phyloP scores from a whole-genome alignment of 2,113 vertebrate genomes.

The Pristiophorus japonicus region DNA sequence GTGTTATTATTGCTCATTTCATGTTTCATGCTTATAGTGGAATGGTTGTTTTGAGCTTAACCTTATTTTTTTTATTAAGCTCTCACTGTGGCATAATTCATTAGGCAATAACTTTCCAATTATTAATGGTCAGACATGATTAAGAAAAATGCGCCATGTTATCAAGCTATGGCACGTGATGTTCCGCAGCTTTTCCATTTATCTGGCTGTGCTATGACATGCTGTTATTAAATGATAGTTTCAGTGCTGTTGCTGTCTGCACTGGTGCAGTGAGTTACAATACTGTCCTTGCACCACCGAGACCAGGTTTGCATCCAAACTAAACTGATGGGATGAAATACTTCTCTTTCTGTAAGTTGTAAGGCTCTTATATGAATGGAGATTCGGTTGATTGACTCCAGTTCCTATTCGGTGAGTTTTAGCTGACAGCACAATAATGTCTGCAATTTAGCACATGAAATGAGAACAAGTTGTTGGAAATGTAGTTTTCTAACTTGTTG shows the following conservation, averaged over 20 bases:
- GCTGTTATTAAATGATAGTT: neutral
- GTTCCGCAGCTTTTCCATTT: too few species aligned
- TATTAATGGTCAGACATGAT: neutral
- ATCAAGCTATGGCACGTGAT: neutral
- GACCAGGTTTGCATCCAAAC: too few species aligned
- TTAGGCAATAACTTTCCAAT: neutral
- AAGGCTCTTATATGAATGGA: neutral
- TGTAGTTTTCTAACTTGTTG: neutral
- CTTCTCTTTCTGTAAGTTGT: too few species aligned
- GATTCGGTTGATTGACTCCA: neutral
- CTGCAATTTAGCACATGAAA: neutral
- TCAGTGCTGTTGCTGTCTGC: neutral
- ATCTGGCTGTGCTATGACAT: too few species aligned
- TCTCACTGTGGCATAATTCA: neutral
- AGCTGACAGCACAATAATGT: neutral
- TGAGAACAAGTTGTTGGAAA: neutral
- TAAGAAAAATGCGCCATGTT: neutral
- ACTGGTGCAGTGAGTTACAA: too few species aligned
- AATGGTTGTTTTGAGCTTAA: neutral
- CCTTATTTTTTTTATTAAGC: neutral
- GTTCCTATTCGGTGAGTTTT: neutral
- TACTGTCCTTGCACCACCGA: too few species aligned
- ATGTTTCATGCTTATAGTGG: too few species aligned
- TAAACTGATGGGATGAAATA: too few species aligned
- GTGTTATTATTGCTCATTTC: too few species aligned